Evolutionary conservation across 2,113 vertebrate species (phyloP).

Genomic region (Brienomyrus brachyistius): DNA sequence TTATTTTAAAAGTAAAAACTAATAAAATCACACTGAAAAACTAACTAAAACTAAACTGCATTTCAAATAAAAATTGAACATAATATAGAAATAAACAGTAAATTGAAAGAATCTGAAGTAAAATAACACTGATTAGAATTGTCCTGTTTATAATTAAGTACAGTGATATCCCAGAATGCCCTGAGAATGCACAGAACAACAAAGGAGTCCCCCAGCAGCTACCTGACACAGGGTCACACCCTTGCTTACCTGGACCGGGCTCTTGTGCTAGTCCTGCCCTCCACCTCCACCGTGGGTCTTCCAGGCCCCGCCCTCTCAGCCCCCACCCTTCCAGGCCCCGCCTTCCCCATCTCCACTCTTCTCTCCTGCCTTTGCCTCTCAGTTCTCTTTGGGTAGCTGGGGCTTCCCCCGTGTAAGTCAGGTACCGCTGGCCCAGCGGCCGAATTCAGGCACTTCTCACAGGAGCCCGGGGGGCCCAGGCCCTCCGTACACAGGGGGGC

Average conservation of each 20-base stretch:
- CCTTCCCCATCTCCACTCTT: constrained; percentile 42
- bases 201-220: neutral
- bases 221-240: neutral
- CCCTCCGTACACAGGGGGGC: constrained; percentile 40
- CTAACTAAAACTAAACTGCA: neutral
- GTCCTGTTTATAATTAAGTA: neutral
- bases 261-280: constrained; percentile 46
- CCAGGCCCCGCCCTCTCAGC: constrained; percentile 18
- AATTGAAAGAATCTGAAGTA: no score
- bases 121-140: neutral
- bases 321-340: constrained; percentile 29
- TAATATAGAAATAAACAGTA: no score
- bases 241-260: constrained; percentile 55
- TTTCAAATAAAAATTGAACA: neutral
- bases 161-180: neutral
- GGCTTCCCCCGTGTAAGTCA: constrained; percentile 14
- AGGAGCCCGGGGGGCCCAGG: constrained; percentile 44
- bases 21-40: neutral
- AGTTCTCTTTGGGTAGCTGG: constrained; percentile 47
- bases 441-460: constrained; percentile 71
- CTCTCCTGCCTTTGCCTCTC: constrained; percentile 47
- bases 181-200: neutral
- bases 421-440: constrained; percentile 50
- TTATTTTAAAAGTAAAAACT: neutral
- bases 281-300: constrained; percentile 48